These are phyloP conservation scores for Scleropages formosus DNA, from an alignment of 2,797 vertebrate genomes.

Conservation along the genomic window DNA sequence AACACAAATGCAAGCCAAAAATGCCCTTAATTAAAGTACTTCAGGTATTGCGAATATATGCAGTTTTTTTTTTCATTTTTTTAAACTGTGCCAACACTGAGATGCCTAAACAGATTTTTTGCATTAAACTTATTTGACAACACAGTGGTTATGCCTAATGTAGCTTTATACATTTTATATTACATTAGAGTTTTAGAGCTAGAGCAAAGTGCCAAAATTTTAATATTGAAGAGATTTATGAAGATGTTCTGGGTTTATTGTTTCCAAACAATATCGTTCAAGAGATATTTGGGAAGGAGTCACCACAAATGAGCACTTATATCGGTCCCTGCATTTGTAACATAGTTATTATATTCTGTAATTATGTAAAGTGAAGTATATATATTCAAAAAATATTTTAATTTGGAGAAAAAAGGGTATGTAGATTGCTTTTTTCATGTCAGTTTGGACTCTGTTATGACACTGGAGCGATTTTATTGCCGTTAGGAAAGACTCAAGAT, in stretches of 20 bases:
- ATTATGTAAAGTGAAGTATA: constrained; percentile 43
- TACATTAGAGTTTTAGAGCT: constrained; percentile 33
- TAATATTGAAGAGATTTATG: constrained; percentile 34
- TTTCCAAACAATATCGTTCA: constrained; percentile 31
- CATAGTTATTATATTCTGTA: constrained; percentile 58
- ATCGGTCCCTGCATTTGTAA: constrained; percentile 49
- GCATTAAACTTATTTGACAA: not conserved
- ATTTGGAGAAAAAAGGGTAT: constrained; percentile 23
- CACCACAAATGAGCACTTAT: constrained; percentile 7
- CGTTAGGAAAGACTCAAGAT: constrained; percentile 60
- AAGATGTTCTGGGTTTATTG: constrained; percentile 10
- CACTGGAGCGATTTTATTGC: constrained; percentile 50
- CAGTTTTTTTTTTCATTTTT: constrained; percentile 32
- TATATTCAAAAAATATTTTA: constrained; percentile 36
- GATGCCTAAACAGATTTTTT: not conserved
- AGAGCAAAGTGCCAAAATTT: constrained; percentile 29
- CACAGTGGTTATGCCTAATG: not conserved
- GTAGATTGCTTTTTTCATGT: constrained; percentile 20
- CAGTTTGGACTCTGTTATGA: constrained; percentile 31
- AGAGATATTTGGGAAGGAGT: constrained; percentile 36
- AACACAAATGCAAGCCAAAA: constrained; percentile 36
- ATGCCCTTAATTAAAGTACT: constrained; percentile 31
- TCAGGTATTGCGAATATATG: constrained; percentile 60
- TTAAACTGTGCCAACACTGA: not conserved
- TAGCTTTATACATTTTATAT: constrained; percentile 17